phyloP scores from a whole-genome alignment of 2,888 invertebrate species.

The Lasioglossum malachurum region DNA sequence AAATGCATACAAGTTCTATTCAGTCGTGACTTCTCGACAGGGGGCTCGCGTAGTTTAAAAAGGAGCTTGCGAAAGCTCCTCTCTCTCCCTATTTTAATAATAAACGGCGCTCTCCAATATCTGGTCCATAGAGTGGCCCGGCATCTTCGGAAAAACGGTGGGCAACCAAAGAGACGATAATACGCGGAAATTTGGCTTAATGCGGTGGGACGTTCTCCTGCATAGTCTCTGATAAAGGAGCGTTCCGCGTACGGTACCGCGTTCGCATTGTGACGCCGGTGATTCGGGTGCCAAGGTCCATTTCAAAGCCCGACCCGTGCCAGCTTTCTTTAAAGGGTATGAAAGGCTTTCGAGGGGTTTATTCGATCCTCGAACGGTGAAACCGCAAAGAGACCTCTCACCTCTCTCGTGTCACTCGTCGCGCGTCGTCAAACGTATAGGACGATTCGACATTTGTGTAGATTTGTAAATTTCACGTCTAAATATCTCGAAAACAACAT shows the following conservation, averaged over 20 bases:
- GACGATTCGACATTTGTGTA: not conserved
- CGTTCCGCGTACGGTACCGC: constrained; percentile 54
- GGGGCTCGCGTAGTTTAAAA: not conserved
- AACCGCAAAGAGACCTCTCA: not conserved
- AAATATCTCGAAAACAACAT: not conserved
- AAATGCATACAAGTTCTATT: too few species aligned
- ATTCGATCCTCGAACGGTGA: constrained; percentile 23
- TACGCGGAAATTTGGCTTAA: constrained; percentile 52
- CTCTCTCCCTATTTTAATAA: not conserved
- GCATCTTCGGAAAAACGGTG: not conserved
- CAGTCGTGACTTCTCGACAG: not conserved
- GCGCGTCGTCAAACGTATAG: not conserved
- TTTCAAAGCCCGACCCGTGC: constrained; percentile 41
- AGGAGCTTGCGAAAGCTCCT: not conserved
- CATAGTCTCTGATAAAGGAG: constrained; percentile 50
- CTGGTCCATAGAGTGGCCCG: not conserved
- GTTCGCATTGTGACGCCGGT: constrained; percentile 54
- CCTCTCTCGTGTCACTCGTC: not conserved
- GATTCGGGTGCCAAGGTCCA: constrained; percentile 55
- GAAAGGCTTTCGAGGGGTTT: constrained; percentile 46
- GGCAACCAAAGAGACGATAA: constrained; percentile 35
- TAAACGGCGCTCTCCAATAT: not conserved
- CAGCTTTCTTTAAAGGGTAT: constrained; percentile 38
- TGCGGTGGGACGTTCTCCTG: constrained; percentile 40
- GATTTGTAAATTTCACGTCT: not conserved